phyloP scores from a whole-genome alignment of 2,113 vertebrate species.

The Pelvicachromis taeniatus region DNA sequence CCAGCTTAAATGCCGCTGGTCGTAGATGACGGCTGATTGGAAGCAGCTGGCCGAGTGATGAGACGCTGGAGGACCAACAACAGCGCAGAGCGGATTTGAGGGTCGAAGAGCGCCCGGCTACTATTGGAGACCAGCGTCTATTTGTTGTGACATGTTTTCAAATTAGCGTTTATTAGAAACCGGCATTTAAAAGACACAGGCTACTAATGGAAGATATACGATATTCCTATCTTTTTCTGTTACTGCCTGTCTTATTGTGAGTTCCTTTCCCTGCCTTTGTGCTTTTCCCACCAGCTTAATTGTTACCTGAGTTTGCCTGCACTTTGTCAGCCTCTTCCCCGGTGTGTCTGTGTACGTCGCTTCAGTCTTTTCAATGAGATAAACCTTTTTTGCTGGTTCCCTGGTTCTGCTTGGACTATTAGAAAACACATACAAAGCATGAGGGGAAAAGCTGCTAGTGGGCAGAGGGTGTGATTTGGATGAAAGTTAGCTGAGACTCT shows the following conservation, averaged over 20 bases:
- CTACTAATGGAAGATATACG: too few species aligned
- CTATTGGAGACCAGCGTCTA: too few species aligned
- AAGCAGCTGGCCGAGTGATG: too few species aligned
- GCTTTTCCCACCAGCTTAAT: neutral
- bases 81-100: too few species aligned
- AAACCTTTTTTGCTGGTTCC: neutral
- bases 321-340: neutral
- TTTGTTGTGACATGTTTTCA: too few species aligned
- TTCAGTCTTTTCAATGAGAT: neutral
- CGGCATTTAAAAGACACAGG: too few species aligned
- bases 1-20: too few species aligned
- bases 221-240: neutral
- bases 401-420: neutral
- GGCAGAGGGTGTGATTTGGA: constrained; percentile 42
- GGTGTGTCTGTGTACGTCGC: neutral
- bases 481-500: neutral
- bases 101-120: too few species aligned
- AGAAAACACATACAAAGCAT: neutral
- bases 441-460: neutral
- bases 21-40: too few species aligned
- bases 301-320: fast-evolving
- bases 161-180: too few species aligned
- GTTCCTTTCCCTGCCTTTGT: neutral
- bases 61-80: too few species aligned
- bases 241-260: neutral